phyloP scores from a whole-genome alignment of 2,797 vertebrate species.

The Pipistrellus pipistrellus region DNA sequence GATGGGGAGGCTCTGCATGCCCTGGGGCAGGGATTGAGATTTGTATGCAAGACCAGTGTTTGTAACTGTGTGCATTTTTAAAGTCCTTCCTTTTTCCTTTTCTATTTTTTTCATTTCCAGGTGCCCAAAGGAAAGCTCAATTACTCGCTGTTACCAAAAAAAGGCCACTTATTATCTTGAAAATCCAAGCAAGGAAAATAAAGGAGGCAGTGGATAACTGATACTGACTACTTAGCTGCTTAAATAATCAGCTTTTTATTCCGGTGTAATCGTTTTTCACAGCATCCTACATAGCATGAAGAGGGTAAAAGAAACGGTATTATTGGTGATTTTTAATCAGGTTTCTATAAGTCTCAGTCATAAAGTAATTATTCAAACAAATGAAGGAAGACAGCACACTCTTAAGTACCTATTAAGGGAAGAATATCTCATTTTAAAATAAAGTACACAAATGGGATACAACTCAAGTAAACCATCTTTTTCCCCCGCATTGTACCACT shows the following conservation, averaged over 20 bases:
- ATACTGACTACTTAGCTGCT: slow-evolving; percentile 69
- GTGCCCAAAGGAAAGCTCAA: slow-evolving; percentile 64
- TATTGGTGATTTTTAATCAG: slow-evolving; percentile 76
- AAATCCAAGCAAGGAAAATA: slow-evolving; percentile 56
- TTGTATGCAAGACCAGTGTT: slow-evolving; percentile 28
- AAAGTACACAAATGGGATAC: slow-evolving; percentile 59
- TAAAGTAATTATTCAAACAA: slow-evolving; percentile 85
- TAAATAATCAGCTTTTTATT: slow-evolving; percentile 67
- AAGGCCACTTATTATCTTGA: slow-evolving; percentile 77
- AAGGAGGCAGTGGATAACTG: background rate
- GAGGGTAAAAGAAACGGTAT: slow-evolving; percentile 63
- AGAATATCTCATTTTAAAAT: slow-evolving; percentile 70
- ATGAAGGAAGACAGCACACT: slow-evolving; percentile 79
- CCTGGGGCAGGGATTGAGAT: slow-evolving; percentile 49
- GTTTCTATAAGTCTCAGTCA: slow-evolving; percentile 73
- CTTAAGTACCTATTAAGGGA: slow-evolving; percentile 68
- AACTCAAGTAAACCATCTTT: slow-evolving; percentile 64
- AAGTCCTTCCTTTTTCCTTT: slow-evolving; percentile 7
- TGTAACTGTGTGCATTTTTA: slow-evolving; percentile 63
- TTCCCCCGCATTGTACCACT: slow-evolving; percentile 46
- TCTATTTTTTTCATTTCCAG: slow-evolving; percentile 57
- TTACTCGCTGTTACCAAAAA: slow-evolving; percentile 71
- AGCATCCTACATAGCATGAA: slow-evolving; percentile 80
- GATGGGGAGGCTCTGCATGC: background rate
- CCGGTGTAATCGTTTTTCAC: slow-evolving; percentile 79